Evolutionary conservation across 1,140 invertebrate species (phyloP), one percentile per base, ranked within the genome.

Genomic region (Heliothis subflexa): DNA sequence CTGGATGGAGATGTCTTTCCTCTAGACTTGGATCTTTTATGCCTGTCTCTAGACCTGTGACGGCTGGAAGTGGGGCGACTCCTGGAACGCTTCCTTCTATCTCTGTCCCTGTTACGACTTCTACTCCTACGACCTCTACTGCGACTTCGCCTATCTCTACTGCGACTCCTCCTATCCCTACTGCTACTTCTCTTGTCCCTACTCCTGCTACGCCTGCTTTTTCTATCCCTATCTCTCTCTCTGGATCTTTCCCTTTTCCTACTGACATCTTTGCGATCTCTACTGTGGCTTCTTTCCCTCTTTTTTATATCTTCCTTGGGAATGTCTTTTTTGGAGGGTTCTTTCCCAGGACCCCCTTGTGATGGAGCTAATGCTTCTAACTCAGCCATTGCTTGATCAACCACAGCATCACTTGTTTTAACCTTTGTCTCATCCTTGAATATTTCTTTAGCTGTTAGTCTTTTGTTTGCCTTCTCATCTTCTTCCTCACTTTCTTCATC

Each of bases 331-430:
- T 91, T 94, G 78, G 52, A 86, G 10, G 84, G 74, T 77, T 87
- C 84, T n/a, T 78, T 80, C 47, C 79, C 84, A 18, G 16, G 10
- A 3, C 28, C 68, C 45, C 80, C 80, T 40, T 91, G 88, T n/a
- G 90, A 93, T 61, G 98, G 98, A 12, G 98, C 97, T 18, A 99
- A 91, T 14, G 98, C 97, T 94, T 99, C 98, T 57, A 99, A 95
- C 84, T 98, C 97, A 59, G 97, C 97, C 97, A 99, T 98, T 55
- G 98, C 97, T 89, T 97, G 96, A 85, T 97, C 96, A 16, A 98
- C 96, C 57, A 97, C 94, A 86, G 96, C 95, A 86, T 94, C 91
- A 76, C 87, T 92, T 2, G 64, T 79, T 83, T 86, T 94, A 79
- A 61, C 77, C 82, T 87, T 93, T 28, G 81, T 78, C 75, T 95